Evolutionary conservation across 2,113 vertebrate genomes (phyloP).

Genomic region (Hydrolagus affinis): DNA sequence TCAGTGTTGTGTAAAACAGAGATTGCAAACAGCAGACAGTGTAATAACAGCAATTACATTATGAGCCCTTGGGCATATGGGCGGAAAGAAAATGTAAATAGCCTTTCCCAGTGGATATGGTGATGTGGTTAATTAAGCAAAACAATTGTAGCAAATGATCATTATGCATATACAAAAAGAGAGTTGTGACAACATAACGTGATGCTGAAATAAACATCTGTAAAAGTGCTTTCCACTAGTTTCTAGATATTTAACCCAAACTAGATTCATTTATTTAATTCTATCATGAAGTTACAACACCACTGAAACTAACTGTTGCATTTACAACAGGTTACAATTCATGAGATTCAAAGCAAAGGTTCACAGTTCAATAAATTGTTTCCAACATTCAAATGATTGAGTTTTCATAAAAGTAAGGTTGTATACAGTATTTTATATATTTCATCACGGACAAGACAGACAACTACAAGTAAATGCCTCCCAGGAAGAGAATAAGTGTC

Average conservation of each 20-base stretch:
- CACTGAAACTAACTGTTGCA: not conserved
- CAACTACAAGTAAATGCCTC: no score
- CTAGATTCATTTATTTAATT: no score
- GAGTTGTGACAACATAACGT: not conserved
- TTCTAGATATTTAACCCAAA: not conserved
- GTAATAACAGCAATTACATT: slow-evolving; percentile 15
- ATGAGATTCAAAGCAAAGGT: no score
- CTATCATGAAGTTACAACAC: not conserved
- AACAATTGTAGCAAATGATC: not conserved
- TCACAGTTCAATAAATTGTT: no score
- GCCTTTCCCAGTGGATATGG: not conserved
- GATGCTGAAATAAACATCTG: not conserved
- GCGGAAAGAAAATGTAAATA: not conserved
- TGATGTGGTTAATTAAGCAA: slow-evolving; percentile 4
- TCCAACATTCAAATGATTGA: no score
- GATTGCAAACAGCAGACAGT: slow-evolving; percentile 2
- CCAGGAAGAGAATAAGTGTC: no score
- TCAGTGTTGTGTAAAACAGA: not conserved
- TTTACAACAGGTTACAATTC: not conserved
- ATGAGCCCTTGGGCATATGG: not conserved
- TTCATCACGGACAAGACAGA: no score
- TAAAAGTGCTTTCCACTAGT: not conserved
- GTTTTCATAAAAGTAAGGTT: no score
- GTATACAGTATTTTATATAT: no score
- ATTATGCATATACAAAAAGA: not conserved